These are phyloP conservation scores for Crotalus helleri DNA, from an alignment of 2,113 vertebrate genomes.

Conservation along the genomic window DNA sequence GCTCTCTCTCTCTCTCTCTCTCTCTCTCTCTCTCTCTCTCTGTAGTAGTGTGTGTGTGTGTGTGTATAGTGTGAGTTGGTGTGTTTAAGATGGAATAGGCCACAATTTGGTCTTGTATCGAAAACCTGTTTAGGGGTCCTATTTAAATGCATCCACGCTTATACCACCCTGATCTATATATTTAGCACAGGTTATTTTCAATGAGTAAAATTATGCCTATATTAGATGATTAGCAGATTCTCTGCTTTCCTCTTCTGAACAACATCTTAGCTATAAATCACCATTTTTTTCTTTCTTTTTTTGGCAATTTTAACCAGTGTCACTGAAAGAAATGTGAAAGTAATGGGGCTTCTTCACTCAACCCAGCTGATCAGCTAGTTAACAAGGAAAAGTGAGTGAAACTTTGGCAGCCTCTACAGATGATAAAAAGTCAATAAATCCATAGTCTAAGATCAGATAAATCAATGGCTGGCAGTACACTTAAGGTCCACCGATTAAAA, in stretches of 20 bases:
- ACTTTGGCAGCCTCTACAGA: neutral
- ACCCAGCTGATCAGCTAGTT: neutral
- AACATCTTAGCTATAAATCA: neutral
- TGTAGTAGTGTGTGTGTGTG: neutral
- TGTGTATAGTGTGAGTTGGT: neutral
- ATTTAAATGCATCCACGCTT: neutral
- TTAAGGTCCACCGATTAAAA: neutral
- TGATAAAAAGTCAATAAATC: neutral
- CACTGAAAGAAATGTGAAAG: neutral
- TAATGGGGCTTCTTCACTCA: neutral
- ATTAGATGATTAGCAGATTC: neutral
- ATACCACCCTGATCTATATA: neutral
- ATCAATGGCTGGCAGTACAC: slow-evolving; percentile 16
- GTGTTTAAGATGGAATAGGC: neutral
- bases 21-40: too few species aligned
- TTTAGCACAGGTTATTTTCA: neutral
- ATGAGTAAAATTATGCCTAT: neutral
- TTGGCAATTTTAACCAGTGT: neutral
- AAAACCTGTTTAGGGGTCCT: neutral
- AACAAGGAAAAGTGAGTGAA: neutral
- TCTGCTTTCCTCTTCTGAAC: neutral
- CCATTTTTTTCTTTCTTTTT: neutral
- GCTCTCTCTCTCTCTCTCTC: too few species aligned
- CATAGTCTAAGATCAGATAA: neutral
- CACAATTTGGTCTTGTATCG: neutral